phyloP scores from a whole-genome alignment of 1,140 invertebrate species.

The Aphelenchoides avenae region DNA sequence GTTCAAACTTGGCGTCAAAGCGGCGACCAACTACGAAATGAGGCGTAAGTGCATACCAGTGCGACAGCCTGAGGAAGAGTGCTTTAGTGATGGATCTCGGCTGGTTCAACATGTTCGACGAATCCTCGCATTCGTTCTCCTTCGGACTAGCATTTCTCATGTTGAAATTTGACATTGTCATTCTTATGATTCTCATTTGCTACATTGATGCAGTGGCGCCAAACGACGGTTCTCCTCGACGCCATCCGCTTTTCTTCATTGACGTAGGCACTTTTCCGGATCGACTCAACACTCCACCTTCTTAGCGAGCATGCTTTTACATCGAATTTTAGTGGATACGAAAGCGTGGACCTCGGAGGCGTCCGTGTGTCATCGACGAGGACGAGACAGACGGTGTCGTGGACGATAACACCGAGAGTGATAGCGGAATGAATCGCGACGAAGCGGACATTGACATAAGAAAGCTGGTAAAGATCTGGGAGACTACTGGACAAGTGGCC shows the following conservation, averaged over 20 bases:
- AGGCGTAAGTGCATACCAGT: conserved; percentile 28
- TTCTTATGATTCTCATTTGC: conserved; percentile 29
- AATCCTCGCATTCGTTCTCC: conserved; percentile 22
- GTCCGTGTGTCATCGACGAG: conserved; percentile 2
- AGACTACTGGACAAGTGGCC: conserved; percentile 33
- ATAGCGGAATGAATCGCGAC: conserved; percentile 20
- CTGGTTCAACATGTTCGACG: conserved; percentile 34
- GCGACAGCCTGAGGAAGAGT: too few relatives aligned
- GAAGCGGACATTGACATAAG: conserved; percentile 45
- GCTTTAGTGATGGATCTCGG: conserved; percentile 36
- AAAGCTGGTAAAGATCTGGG: conserved; percentile 36
- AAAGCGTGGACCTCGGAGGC: conserved; percentile 1
- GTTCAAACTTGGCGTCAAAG: conserved; percentile 34
- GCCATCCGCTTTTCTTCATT: conserved; percentile 39
- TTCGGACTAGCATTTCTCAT: conserved; percentile 37
- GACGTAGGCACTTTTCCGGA: conserved; percentile 9
- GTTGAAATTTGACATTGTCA: conserved; percentile 30
- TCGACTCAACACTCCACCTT: not conserved
- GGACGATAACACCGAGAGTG: conserved; percentile 26
- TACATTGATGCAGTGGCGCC: conserved; percentile 45
- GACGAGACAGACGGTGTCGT: conserved; percentile 21
- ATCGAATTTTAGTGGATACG: conserved; percentile 2
- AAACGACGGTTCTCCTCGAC: conserved; percentile 31
- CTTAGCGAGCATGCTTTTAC: not conserved
- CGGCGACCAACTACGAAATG: conserved; percentile 24